Evolutionary conservation across 2,797 vertebrate genomes (phyloP).

Genomic region (Acanthurus lineatus): DNA sequence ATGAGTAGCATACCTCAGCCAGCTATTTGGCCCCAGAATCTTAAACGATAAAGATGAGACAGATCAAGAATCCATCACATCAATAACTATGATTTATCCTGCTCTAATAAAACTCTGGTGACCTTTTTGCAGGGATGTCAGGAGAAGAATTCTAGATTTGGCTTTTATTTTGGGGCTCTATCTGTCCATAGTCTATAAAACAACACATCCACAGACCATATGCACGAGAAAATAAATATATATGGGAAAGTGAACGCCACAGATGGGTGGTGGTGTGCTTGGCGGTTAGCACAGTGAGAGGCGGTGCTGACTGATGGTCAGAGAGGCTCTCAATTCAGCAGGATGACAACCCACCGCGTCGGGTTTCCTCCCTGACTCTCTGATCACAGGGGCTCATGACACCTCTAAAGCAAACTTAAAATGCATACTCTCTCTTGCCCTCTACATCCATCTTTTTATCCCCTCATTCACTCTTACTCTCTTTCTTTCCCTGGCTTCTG

Average conservation of each 20-base stretch:
- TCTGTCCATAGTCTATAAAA: neutral
- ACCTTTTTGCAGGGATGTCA: neutral
- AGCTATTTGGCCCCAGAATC: constrained; percentile 6
- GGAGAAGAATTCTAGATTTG: constrained; percentile 23
- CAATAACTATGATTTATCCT: neutral
- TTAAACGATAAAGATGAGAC: constrained; percentile 29
- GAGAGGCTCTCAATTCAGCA: constrained; percentile 54
- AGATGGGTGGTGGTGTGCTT: neutral
- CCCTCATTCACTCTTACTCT: neutral
- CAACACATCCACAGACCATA: neutral
- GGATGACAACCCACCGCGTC: constrained; percentile 47
- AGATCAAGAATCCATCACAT: constrained; percentile 34
- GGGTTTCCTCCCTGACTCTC: constrained; percentile 46
- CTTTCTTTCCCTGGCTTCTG: constrained; percentile 2
- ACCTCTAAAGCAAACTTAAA: constrained; percentile 37
- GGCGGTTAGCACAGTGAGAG: neutral
- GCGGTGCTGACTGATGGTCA: constrained; percentile 54
- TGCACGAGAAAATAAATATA: neutral
- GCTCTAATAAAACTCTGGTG: constrained; percentile 29
- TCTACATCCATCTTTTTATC: neutral
- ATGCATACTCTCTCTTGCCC: neutral
- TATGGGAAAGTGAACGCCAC: neutral
- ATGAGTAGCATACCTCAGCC: constrained; percentile 45
- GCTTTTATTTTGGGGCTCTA: constrained; percentile 3
- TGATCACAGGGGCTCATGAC: constrained; percentile 42